Evolutionary conservation across 2,797 vertebrate genomes (phyloP).

Genomic region (Cuniculus paca): DNA sequence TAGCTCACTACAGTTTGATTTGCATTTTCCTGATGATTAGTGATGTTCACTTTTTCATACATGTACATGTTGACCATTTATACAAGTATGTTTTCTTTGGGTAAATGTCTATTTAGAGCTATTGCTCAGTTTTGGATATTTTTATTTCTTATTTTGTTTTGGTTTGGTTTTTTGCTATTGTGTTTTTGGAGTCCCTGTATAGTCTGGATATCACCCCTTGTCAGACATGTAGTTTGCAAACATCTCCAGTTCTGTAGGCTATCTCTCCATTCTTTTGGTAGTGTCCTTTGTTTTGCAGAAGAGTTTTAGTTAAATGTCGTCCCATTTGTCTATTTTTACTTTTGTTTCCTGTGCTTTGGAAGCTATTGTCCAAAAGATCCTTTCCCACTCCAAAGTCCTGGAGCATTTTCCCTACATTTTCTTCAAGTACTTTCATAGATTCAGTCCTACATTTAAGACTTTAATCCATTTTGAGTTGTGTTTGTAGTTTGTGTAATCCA

Average conservation of each 20-base stretch:
- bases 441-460: background rate
- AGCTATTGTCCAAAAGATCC: background rate
- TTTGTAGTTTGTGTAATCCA: background rate
- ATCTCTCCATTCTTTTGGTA: background rate
- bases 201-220: background rate
- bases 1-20: background rate
- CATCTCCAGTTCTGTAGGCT: background rate
- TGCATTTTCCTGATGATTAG: background rate
- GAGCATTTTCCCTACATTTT: background rate
- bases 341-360: background rate
- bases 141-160: background rate
- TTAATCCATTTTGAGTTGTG: background rate
- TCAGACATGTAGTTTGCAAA: background rate
- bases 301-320: background rate
- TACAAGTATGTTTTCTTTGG: background rate
- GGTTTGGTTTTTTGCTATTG: background rate
- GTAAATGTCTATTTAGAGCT: background rate
- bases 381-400: background rate
- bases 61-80: background rate
- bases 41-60: background rate
- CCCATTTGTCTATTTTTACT: background rate
- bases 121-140: background rate
- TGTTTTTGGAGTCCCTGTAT: background rate
- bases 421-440: background rate
- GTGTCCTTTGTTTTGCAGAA: background rate